Base-by-base conservation (phyloP, 2,113 vertebrate species). In the Fregetta grallaria region DNA sequence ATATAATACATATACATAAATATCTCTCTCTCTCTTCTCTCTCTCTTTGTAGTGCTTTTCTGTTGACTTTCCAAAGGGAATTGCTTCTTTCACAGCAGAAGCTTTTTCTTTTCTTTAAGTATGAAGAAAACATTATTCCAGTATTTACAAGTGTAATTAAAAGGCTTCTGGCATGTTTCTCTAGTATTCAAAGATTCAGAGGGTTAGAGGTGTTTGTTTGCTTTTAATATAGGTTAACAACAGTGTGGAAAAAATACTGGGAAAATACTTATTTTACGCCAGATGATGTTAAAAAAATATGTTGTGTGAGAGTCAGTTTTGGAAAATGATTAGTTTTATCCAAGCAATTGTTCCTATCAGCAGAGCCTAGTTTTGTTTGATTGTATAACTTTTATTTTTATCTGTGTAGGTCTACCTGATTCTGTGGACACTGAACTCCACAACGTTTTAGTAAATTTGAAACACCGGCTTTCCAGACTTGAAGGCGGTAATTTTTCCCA, bases 401-500 rank as follows among this genome's bases (percentile, higher is more conserved):
- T 65, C n/a, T 55, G 3, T 40, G 4, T 7, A 97, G 96, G 87
- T 83, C 22, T 65, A 3, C 17, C 23, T 50, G 26, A 5, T 30
- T 67, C 13, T 42, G 38, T 29, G 52, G 55, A 86, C 5, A 2
- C 10, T 10, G 14, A 56, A 36, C 11, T 2, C 23, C 7, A 8
- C 17, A 8, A 25, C 2, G 9, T 8, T 53, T 42, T 96, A 42
- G 12, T 3, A 47, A 34, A 71, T 47, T 17, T 97, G 56, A 16
- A 61, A 25, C 49, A n/a, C 25, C 61, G 18, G 26, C 44, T 97
- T 49, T 15, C 9, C 66, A 82, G 3, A 62, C 82, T 97, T 13
- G 89, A 97, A 94, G n/a, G 70, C 0, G 94, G 97, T 97, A 96
- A 83, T 25, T 53, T 44, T 78, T 68, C 17, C 22, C 3, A 2